Evolutionary conservation across 2,113 vertebrate species (phyloP).

Genomic region (Condylura cristata): DNA sequence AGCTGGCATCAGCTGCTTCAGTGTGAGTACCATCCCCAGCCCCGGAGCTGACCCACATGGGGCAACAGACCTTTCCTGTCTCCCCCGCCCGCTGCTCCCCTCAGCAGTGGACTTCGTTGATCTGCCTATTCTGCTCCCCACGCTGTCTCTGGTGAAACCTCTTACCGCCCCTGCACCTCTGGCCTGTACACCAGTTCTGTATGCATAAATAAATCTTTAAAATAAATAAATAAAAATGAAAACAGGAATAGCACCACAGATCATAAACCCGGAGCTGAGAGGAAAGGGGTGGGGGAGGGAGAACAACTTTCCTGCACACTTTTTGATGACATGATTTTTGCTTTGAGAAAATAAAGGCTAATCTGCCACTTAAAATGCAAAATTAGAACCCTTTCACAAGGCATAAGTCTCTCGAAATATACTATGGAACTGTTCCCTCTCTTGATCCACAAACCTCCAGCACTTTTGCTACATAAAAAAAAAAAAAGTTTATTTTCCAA

Average conservation of each 20-base stretch:
- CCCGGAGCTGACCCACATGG: too few relatives aligned
- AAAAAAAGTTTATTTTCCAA: not conserved
- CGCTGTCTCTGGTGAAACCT: too few relatives aligned
- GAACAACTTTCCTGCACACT: not conserved
- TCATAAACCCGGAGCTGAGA: not conserved
- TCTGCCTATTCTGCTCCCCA: too few relatives aligned
- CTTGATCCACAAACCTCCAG: not conserved
- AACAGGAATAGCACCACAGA: not conserved
- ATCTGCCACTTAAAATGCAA: not conserved
- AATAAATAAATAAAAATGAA: constrained; percentile 15
- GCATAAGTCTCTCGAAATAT: constrained; percentile 2
- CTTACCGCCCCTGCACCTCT: too few relatives aligned
- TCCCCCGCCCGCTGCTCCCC: too few relatives aligned
- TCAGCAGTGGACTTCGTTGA: too few relatives aligned
- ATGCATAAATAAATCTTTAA: too few relatives aligned
- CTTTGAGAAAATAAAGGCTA: constrained; percentile 39
- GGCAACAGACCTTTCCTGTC: too few relatives aligned
- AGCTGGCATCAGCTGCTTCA: too few relatives aligned
- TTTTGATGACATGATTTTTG: constrained; percentile 28
- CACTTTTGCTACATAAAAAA: not conserved
- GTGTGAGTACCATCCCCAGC: too few relatives aligned
- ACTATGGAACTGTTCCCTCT: not conserved
- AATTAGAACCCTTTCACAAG: constrained; percentile 13
- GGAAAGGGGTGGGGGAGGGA: fast-evolving
- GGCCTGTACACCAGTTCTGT: too few relatives aligned